phyloP scores from a whole-genome alignment of 2,888 invertebrate genomes.

The Conus canariensis region DNA sequence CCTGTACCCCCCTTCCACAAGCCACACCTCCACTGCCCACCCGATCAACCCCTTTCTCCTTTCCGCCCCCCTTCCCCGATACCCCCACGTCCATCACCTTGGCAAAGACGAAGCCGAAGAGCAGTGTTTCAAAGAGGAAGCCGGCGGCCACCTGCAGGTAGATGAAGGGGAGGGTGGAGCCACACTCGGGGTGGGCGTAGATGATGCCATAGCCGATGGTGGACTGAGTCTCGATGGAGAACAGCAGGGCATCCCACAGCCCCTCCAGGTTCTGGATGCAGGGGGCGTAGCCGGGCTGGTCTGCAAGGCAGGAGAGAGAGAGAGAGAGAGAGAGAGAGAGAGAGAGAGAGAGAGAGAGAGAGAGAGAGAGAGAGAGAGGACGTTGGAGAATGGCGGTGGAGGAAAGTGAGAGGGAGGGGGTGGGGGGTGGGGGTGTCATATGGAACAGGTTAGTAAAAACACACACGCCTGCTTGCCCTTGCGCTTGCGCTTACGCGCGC shows the following conservation, averaged over 20 bases:
- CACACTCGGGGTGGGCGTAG: conserved; percentile 93
- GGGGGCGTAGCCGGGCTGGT: conserved; percentile 74
- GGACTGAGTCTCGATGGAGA: conserved; percentile 97
- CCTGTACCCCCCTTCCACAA: too few relatives aligned
- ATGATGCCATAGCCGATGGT: conserved; percentile 95
- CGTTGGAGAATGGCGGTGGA: neutral
- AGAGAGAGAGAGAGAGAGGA: neutral
- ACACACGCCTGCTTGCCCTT: too few relatives aligned
- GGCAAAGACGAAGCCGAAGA: conserved; percentile 91
- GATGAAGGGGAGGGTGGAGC: conserved; percentile 83
- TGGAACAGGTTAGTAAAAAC: too few relatives aligned
- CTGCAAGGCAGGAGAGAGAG: conserved; percentile 59
- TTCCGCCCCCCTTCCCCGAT: too few relatives aligned
- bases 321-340: neutral
- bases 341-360: neutral
- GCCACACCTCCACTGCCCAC: too few relatives aligned
- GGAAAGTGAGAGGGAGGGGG: neutral
- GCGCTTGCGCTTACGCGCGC: too few relatives aligned
- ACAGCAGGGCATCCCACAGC: conserved; percentile 94
- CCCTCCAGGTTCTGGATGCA: conserved; percentile 86
- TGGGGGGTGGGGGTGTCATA: too few relatives aligned
- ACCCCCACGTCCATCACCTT: conserved; percentile 81
- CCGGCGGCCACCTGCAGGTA: conserved; percentile 88
- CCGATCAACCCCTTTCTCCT: too few relatives aligned
- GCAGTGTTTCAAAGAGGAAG: conserved; percentile 86